Percentiles rank a stretch among this genome's conserved stretches.
Evolutionary conservation across 2,888 invertebrate genomes (phyloP).

Genomic region (Drosophila sordidula): DNA sequence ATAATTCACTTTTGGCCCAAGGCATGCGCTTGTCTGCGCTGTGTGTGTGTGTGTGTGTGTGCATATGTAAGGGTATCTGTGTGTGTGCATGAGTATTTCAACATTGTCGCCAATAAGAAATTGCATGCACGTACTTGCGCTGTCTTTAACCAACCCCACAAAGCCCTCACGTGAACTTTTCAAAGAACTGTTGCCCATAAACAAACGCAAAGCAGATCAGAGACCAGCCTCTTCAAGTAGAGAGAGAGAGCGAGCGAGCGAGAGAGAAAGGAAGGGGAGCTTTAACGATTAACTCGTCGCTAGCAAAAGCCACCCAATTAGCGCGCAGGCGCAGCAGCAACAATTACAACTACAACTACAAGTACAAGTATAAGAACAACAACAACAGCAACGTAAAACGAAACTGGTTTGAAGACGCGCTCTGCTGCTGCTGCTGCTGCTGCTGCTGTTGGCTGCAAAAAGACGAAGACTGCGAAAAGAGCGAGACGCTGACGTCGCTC

Average conservation of each 20-base stretch:
- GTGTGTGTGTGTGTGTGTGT: slow-evolving; percentile 1
- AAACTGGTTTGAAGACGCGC: slow-evolving; percentile 69
- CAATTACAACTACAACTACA: slow-evolving; percentile 22
- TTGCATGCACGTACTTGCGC: slow-evolving; percentile 70
- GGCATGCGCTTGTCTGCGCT: slow-evolving; percentile 49
- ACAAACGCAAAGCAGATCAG: slow-evolving; percentile 12
- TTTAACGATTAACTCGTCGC: slow-evolving; percentile 37
- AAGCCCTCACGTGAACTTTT: background rate
- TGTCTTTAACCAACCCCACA: slow-evolving; percentile 2
- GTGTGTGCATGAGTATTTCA: slow-evolving; percentile 42
- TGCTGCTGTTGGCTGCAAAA: background rate
- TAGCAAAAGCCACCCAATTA: slow-evolving; percentile 67
- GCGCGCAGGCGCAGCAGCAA: slow-evolving; percentile 65
- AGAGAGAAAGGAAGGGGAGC: slow-evolving; percentile 4
- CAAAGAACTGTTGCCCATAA: slow-evolving; percentile 33
- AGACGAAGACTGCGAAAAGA: slow-evolving; percentile 28
- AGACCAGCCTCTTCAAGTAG: slow-evolving; percentile 18
- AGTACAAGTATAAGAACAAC: slow-evolving; percentile 1
- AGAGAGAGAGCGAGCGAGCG: slow-evolving; percentile 1
- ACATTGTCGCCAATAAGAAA: slow-evolving; percentile 76
- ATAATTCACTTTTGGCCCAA: slow-evolving; percentile 78
- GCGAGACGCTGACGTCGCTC: slow-evolving; percentile 26
- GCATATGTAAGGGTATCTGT: slow-evolving; percentile 4
- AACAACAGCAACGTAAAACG: slow-evolving; percentile 33
- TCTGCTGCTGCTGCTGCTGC: slow-evolving; percentile 4